phyloP scores from a whole-genome alignment of 2,797 vertebrate species.

The Melanotaenia trifasciata region DNA sequence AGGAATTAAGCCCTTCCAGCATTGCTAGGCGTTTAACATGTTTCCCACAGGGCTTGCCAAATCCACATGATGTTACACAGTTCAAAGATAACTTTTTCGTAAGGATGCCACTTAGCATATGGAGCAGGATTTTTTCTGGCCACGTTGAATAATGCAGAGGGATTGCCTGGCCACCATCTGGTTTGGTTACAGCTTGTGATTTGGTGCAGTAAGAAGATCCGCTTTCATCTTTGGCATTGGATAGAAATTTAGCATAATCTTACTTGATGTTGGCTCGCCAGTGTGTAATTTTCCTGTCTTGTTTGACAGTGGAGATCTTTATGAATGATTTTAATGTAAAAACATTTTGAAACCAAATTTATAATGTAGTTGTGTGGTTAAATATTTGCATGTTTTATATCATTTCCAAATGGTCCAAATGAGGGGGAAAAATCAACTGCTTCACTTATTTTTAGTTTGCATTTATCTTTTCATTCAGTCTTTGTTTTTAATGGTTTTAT shows the following conservation, averaged over 20 bases:
- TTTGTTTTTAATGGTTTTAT: slow-evolving; percentile 6
- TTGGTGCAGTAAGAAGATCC: slow-evolving; percentile 58
- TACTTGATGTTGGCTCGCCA: slow-evolving; percentile 38
- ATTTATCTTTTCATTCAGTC: background rate
- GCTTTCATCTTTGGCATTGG: slow-evolving; percentile 65
- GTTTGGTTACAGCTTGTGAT: slow-evolving; percentile 57
- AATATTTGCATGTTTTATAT: slow-evolving; percentile 15
- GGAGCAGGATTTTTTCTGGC: slow-evolving; percentile 57
- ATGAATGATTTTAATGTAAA: slow-evolving; percentile 32
- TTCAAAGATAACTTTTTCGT: slow-evolving; percentile 64
- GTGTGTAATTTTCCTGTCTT: slow-evolving; percentile 44
- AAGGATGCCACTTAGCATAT: slow-evolving; percentile 63
- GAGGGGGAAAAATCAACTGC: background rate
- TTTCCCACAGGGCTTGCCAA: slow-evolving; percentile 37
- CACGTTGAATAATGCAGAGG: slow-evolving; percentile 75
- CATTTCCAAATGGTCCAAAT: slow-evolving; percentile 5
- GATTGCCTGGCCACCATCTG: slow-evolving; percentile 68
- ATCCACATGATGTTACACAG: slow-evolving; percentile 53
- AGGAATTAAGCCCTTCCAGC: slow-evolving; percentile 2
- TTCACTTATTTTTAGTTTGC: slow-evolving; percentile 3
- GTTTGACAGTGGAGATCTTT: slow-evolving; percentile 21
- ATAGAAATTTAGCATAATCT: slow-evolving; percentile 37
- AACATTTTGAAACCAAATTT: slow-evolving; percentile 17
- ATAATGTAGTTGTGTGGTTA: background rate
- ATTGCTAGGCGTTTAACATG: slow-evolving; percentile 33